Base-by-base conservation (phyloP, 2,888 invertebrate genomes). In the Osmoderma eremita region DNA sequence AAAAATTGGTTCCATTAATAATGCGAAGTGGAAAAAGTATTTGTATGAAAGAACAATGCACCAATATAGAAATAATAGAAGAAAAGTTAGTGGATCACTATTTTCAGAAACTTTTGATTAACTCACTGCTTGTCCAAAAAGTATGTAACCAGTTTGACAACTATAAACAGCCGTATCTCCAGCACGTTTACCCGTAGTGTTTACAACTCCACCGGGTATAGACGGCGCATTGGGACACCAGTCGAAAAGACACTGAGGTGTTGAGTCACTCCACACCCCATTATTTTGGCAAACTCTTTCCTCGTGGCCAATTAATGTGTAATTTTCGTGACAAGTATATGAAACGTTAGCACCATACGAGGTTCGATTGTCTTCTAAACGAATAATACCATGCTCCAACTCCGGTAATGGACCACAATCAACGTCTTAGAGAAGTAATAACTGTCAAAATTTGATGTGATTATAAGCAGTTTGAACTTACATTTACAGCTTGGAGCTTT, bases 181-280 rank as follows among this genome's bases (percentile, higher is more conserved):
- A 2, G 92, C 91, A 69, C 91, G 88, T 72, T 89, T 90, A 1
- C 94, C 93, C 0, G 87, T 87, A 5, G 88, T 87, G 0, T 84
- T 81, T 0, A 94, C 91, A 0, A 88, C 82, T 1, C 93, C 94
- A 0, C 95, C 95, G 5, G 89, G 84, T 1, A 94, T 90, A 36
- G 86, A 85, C 0, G 91, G 91, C 0, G 95, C 94, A 70, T 92
- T 92, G 0, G 93, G 91, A 79, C 95, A 95, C 94, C 95, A 91
- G 82, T 94, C 90, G 78, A 92, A 93, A 53, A 94, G 83, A 80
- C 95, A 95, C 75, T 90, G 89, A 0, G 95, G 93, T 5, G 90
- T 86, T 64, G 89, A 88, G 0, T 91, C 92, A 49, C 88, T 89
- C 95, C 95, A 95, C 54, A 85, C 81, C 0, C 91, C 93, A 41